Conservation (phyloP, 2,797 vertebrate genomes). For the Poecilia wingei region DNA sequence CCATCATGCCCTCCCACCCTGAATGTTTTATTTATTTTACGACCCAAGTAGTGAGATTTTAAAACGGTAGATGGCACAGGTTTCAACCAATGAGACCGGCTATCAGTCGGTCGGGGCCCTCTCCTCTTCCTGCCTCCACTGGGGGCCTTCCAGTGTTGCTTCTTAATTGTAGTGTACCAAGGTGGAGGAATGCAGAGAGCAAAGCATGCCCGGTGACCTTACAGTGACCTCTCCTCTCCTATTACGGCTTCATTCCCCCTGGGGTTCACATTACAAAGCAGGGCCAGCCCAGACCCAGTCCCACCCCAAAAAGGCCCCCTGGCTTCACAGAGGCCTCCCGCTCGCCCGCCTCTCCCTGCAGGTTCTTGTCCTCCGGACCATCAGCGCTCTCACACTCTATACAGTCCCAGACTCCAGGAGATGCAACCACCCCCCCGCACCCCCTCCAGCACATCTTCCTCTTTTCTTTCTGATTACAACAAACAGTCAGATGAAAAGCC, state of each 20-base stretch:
- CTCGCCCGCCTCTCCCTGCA: constrained; percentile 65
- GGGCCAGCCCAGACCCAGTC: constrained; percentile 66
- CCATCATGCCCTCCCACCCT: constrained; percentile 60
- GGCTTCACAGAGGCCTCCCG: constrained; percentile 71
- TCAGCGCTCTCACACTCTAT: constrained; percentile 66
- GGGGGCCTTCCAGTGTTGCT: constrained; percentile 80
- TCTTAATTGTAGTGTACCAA: constrained; percentile 84
- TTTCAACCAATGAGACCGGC: constrained; percentile 71
- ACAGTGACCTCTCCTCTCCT: constrained; percentile 80
- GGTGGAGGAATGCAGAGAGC: constrained; percentile 80
- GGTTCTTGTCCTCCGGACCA: constrained; percentile 59
- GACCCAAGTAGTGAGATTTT: constrained; percentile 78
- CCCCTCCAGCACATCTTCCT: constrained; percentile 20
- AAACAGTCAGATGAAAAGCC: constrained; percentile 63
- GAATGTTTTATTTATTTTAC: constrained; percentile 79
- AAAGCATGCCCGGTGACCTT: constrained; percentile 82
- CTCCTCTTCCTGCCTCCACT: constrained; percentile 58
- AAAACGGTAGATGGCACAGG: constrained; percentile 78
- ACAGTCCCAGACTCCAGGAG: constrained; percentile 61
- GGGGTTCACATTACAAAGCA: constrained; percentile 85
- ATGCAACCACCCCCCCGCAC: neutral
- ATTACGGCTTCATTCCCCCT: constrained; percentile 81
- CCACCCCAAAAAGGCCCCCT: constrained; percentile 66
- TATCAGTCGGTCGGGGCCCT: constrained; percentile 79
- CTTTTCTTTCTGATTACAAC: constrained; percentile 66